phyloP scores from a whole-genome alignment of 2,113 vertebrate genomes.

The Chloropsis hardwickii region DNA sequence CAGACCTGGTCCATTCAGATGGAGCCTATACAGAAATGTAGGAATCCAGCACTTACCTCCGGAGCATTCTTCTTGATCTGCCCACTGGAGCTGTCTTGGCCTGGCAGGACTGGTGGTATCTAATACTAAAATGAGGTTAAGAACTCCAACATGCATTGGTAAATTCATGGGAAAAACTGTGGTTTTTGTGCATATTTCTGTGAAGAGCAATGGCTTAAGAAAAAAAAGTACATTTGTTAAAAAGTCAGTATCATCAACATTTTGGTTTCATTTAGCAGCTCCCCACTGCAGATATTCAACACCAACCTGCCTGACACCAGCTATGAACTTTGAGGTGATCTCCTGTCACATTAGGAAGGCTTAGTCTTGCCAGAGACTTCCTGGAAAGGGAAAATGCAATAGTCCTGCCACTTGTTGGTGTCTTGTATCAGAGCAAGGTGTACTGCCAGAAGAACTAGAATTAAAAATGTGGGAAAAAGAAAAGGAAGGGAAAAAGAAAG shows the following conservation, averaged over 20 bases:
- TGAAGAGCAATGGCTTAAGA: background rate
- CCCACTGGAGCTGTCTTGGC: background rate
- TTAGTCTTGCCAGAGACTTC: background rate
- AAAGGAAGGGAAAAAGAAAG: background rate
- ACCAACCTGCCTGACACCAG: background rate
- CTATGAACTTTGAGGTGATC: background rate
- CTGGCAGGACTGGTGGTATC: background rate
- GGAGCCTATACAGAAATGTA: background rate
- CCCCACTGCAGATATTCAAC: background rate
- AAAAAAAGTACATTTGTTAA: background rate
- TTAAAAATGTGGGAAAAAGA: background rate
- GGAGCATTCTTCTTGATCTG: background rate
- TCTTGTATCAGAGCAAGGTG: background rate
- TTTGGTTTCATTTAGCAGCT: background rate
- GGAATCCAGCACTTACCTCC: background rate
- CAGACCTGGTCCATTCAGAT: background rate
- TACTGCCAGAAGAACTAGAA: background rate
- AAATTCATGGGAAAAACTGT: background rate
- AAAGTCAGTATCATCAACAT: background rate
- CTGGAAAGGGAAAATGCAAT: background rate
- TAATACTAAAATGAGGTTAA: background rate
- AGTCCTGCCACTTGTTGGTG: background rate
- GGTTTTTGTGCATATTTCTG: background rate
- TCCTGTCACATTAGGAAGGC: background rate
- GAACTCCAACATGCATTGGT: background rate